Percentiles rank a stretch among this genome's conserved stretches.
phyloP scores from a whole-genome alignment of 1,140 invertebrate species.

The Drosophila ficusphila region DNA sequence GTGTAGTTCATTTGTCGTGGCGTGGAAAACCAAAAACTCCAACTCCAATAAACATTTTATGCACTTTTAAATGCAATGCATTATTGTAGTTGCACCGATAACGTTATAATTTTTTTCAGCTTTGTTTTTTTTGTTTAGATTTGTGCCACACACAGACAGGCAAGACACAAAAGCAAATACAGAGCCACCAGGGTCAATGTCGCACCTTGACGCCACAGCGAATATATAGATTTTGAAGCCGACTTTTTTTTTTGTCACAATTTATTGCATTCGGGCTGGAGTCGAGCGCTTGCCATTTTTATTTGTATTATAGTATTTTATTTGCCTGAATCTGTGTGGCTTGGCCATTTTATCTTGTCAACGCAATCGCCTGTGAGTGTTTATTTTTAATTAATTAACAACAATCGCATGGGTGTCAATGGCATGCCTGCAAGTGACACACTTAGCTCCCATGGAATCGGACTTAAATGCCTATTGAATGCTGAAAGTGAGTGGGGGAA shows the following conservation, averaged over 20 bases:
- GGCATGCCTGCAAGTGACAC: slow-evolving; percentile 46
- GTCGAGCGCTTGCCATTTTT: slow-evolving; percentile 29
- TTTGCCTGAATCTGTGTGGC: slow-evolving; percentile 47
- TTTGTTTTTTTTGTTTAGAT: slow-evolving; percentile 34
- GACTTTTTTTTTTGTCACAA: slow-evolving; percentile 65
- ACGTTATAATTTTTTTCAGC: slow-evolving; percentile 41
- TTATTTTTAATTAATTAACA: slow-evolving; percentile 74
- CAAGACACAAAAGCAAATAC: slow-evolving; percentile 20
- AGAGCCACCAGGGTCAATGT: slow-evolving; percentile 68
- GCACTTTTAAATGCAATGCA: slow-evolving; percentile 77
- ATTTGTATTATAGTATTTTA: slow-evolving; percentile 32
- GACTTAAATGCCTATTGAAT: slow-evolving; percentile 30
- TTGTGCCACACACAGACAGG: slow-evolving; percentile 56
- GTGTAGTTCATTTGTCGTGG: slow-evolving; percentile 55
- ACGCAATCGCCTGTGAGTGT: slow-evolving; percentile 77
- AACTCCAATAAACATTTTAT: slow-evolving; percentile 69
- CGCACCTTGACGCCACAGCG: slow-evolving; percentile 69
- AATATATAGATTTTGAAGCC: slow-evolving; percentile 58
- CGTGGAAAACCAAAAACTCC: slow-evolving; percentile 43
- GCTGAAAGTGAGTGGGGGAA: slow-evolving; percentile 37
- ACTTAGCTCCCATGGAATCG: slow-evolving; percentile 26
- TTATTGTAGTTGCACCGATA: slow-evolving; percentile 54
- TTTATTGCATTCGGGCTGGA: slow-evolving; percentile 64
- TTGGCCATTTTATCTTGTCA: slow-evolving; percentile 75
- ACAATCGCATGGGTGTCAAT: slow-evolving; percentile 77